phyloP scores from a whole-genome alignment of 2,113 vertebrate species.

The Eolophus roseicapilla region DNA sequence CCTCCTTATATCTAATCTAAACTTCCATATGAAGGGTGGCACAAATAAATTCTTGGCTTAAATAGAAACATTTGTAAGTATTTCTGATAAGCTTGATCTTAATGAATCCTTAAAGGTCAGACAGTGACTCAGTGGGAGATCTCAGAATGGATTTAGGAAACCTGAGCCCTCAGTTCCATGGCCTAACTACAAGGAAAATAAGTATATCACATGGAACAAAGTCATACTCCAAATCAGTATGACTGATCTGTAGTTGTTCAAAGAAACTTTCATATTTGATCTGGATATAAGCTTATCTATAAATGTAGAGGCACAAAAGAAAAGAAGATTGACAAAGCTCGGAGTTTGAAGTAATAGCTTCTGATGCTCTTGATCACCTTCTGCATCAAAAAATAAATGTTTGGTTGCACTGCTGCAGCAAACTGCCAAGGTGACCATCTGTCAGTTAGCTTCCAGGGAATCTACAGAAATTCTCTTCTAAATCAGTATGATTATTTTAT shows the following conservation, averaged over 20 bases:
- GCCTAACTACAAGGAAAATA: constrained; percentile 7
- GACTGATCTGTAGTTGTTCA: constrained; percentile 11
- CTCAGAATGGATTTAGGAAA: not conserved
- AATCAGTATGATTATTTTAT: constrained; percentile 33
- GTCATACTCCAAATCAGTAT: constrained; percentile 28
- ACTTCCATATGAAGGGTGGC: not conserved
- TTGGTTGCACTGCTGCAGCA: constrained; percentile 10
- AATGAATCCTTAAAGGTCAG: not conserved
- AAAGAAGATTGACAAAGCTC: constrained; percentile 62
- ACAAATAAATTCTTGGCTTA: not conserved
- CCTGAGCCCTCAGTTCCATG: not conserved
- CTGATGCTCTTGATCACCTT: constrained; percentile 69
- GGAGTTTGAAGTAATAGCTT: constrained; percentile 53
- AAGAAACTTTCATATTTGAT: constrained; percentile 51
- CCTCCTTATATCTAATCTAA: no score
- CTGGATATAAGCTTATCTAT: constrained; percentile 50
- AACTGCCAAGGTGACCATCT: constrained; percentile 76
- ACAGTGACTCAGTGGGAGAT: not conserved
- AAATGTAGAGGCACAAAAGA: constrained; percentile 29
- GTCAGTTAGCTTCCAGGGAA: constrained; percentile 60
- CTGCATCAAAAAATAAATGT: constrained; percentile 48
- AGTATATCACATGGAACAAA: not conserved
- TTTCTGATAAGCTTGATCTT: not conserved
- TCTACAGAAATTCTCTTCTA: constrained; percentile 33
- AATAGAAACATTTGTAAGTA: not conserved